These are phyloP conservation scores for Vespertilio murinus DNA, from an alignment of 2,797 vertebrate genomes.

Conservation along the genomic window DNA sequence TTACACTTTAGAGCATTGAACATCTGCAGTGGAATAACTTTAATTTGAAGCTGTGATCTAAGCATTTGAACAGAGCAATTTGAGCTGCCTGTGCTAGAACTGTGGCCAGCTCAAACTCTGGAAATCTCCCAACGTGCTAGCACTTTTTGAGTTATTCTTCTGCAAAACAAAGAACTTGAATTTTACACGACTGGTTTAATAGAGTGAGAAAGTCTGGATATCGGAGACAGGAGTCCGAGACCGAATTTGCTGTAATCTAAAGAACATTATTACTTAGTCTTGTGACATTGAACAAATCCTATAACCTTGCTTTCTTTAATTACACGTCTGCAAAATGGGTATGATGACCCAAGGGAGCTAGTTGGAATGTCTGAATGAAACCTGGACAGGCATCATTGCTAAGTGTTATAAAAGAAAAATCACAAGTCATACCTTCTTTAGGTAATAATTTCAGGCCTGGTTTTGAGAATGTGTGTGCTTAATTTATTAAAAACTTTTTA, in stretches of 20 bases:
- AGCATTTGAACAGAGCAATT: not conserved
- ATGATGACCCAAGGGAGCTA: not conserved
- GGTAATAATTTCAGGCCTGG: conserved; percentile 25
- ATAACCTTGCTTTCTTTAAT: conserved; percentile 13
- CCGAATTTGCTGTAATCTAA: not conserved
- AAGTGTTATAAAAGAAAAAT: conserved; percentile 16
- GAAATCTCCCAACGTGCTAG: not conserved
- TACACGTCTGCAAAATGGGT: conserved; percentile 37
- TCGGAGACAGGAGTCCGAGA: not conserved
- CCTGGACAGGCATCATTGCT: not conserved
- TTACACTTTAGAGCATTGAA: conserved; percentile 26
- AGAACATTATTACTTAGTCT: not conserved
- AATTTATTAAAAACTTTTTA: conserved; percentile 4
- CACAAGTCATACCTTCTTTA: not conserved
- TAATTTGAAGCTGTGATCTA: not conserved
- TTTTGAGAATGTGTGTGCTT: not conserved
- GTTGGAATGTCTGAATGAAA: conserved; percentile 1
- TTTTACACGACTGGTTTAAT: not conserved
- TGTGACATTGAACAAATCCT: not conserved
- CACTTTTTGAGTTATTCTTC: not conserved
- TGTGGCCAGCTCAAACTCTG: not conserved
- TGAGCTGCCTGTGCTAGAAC: not conserved
- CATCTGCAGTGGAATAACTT: conserved; percentile 17
- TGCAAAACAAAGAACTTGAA: not conserved
- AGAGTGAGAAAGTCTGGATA: not conserved